These are phyloP conservation scores for Lithophane leautieri DNA, from an alignment of 2,888 invertebrate species.

Conservation along the genomic window DNA sequence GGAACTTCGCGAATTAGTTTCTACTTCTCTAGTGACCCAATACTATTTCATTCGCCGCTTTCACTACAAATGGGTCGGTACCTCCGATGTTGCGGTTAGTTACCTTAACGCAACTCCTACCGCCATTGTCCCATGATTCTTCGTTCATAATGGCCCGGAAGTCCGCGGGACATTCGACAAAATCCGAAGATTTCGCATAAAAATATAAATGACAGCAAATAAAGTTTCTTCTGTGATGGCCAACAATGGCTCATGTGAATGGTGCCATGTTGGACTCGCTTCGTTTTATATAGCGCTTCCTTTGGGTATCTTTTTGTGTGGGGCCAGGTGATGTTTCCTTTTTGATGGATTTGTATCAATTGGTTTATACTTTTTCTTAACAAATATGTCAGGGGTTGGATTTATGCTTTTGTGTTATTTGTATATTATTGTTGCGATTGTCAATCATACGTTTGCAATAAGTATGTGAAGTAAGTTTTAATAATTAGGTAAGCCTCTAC, in stretches of 20 bases:
- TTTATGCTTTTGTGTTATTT: constrained; percentile 32
- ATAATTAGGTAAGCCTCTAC: neutral
- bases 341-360: constrained; percentile 76
- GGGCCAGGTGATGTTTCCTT: constrained; percentile 69
- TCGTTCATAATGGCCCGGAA: constrained; percentile 80
- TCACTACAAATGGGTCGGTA: constrained; percentile 54
- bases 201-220: constrained; percentile 87
- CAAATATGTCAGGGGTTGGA: constrained; percentile 45
- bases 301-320: constrained; percentile 69
- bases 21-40: constrained; percentile 52
- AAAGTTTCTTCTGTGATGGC: constrained; percentile 79
- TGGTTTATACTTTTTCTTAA: constrained; percentile 67
- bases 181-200: constrained; percentile 77
- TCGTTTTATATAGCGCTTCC: constrained; percentile 66
- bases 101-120: constrained; percentile 76
- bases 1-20: constrained; percentile 65
- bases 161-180: constrained; percentile 77
- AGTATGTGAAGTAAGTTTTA: neutral
- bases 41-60: constrained; percentile 62
- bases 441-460: neutral
- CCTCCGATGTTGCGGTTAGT: constrained; percentile 77
- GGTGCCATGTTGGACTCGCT: constrained; percentile 59
- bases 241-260: constrained; percentile 77
- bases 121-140: constrained; percentile 70
- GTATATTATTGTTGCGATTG: constrained; percentile 20